Evolutionary conservation across 30 jellyfish, hydroid and myxozoan species (phyloP), one percentile per base, ranked within the genome.

Genomic region (Hydractinia symbiolongicarpus): DNA sequence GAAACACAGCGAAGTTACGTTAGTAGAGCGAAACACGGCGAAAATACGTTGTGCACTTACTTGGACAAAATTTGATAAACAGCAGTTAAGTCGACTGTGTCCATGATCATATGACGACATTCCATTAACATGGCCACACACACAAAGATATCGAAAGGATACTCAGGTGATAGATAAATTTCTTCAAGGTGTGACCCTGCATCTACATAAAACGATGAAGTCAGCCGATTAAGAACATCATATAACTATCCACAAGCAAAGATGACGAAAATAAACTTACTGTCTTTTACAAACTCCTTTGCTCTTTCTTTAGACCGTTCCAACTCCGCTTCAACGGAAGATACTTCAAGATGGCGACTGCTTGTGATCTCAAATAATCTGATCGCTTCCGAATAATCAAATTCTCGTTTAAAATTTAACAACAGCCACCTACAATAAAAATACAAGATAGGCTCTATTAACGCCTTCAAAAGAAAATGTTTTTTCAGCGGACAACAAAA

Each of bases 231-330:
- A 30, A 30, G 44, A 30, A 30, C 44, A 0, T 30, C 44, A 30
- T 30, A 30, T 30, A 0, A 30, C 44, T 30, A 30, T 30, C 44
- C 44, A 30, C 2, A 30, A 30, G 44, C 44, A 30, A 30, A 30
- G 44, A 30, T 30, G 2, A 30, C 44, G 44, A 30, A 61, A 51
- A 20, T 2, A 21, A 8, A 61, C 90, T 17, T 49, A 89, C 96
- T 89, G 64, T 84, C 91, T 54, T 84, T 84, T 64, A 79, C 95
- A 21, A 89, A 83, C 66, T 89, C 96, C 60, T 89, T 86, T 0
- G 96, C 96, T 56, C 96, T 53, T 61, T 89, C 96, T 14, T 89
- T 86, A 67, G 94, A 89, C 54, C 96, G 87, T 61, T 89, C 96
- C 88, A 84, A 81, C 56, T 84, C 96, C 11, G 96, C 96, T 30